phyloP scores from a whole-genome alignment of 2,113 vertebrate genomes.

The Rattus rattus region DNA sequence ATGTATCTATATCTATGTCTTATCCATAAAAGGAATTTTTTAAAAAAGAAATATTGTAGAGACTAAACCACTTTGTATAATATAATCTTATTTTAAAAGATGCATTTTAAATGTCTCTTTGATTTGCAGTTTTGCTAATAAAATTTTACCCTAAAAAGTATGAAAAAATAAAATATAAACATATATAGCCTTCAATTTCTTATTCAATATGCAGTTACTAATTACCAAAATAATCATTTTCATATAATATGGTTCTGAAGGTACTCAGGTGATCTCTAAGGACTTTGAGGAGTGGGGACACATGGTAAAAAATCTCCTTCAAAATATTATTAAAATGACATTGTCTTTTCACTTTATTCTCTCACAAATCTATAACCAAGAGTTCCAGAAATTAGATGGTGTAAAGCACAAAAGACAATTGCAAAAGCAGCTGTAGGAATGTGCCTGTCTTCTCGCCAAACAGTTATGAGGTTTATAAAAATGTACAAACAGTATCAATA shows the following conservation, averaged over 20 bases:
- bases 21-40: neutral
- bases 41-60: constrained; percentile 23
- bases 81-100: neutral
- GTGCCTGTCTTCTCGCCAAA: neutral
- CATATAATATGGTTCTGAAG: neutral
- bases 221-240: constrained; percentile 32
- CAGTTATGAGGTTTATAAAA: constrained; percentile 22
- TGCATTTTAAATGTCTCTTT: neutral
- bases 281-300: neutral
- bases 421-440: neutral
- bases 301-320: constrained; percentile 12
- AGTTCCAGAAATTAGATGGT: neutral
- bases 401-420: neutral
- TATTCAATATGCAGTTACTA: neutral
- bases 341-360: neutral
- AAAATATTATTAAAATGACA: neutral
- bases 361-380: neutral
- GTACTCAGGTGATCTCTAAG: neutral
- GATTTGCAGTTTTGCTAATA: neutral
- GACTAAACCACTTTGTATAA: neutral
- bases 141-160: constrained; percentile 11
- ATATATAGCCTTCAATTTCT: neutral
- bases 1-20: neutral
- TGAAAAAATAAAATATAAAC: constrained; percentile 21
- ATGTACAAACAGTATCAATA: neutral